Evolutionary conservation across 2,888 invertebrate species (phyloP).

Genomic region (Odontocolon sp.): DNA sequence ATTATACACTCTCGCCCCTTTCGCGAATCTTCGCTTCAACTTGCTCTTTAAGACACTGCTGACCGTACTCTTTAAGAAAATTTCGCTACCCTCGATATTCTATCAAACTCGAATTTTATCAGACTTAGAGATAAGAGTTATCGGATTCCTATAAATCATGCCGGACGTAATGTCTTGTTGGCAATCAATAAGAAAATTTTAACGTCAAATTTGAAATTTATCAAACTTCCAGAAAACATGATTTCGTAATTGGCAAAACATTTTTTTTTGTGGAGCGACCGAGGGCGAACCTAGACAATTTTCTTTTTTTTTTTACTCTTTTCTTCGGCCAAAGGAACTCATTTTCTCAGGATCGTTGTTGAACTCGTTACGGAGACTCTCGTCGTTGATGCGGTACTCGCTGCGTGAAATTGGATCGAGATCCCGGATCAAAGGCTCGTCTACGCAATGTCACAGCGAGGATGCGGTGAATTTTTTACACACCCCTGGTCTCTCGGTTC

Average conservation of each 20-base stretch:
- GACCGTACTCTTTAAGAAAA: constrained; percentile 18
- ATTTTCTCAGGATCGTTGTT: constrained; percentile 1
- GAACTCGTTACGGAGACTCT: constrained; percentile 17
- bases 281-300: no score
- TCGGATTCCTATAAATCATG: no score
- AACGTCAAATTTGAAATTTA: not conserved
- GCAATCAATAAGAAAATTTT: no score
- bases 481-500: not conserved
- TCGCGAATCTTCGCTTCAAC: not conserved
- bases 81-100: not conserved
- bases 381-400: not conserved
- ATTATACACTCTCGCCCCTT: not conserved
- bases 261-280: no score
- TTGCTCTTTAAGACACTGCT: constrained; percentile 15
- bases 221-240: not conserved
- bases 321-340: no score
- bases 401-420: constrained; percentile 22
- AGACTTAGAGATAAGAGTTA: no score
- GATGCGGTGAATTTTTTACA: constrained; percentile 2
- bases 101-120: no score
- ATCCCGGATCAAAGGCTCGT: constrained; percentile 26
- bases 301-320: no score
- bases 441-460: not conserved
- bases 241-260: not conserved
- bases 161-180: no score